Evolutionary conservation across 2,888 invertebrate genomes (phyloP), one percentile per base, ranked within the genome.

Genomic region (Vannuccia rotundouncinata): DNA sequence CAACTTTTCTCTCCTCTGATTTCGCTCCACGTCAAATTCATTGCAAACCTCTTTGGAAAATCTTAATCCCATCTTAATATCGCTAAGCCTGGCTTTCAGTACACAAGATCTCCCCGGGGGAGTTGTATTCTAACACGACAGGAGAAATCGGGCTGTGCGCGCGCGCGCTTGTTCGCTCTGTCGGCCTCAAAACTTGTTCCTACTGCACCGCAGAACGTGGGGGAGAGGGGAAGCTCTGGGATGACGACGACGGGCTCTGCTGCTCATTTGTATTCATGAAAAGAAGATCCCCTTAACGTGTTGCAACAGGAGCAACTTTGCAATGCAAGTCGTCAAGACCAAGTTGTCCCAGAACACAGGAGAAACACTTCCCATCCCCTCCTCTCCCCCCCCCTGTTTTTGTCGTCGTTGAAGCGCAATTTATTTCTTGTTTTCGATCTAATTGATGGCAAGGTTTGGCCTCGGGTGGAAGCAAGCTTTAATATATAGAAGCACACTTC

Each of bases 61-160:
- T 66, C 66, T 66, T 66, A 66, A 66, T 66, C 66, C 66, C 66
- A 66, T 66, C 66, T 66, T 66, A 66, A 22, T 66, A 66, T 66
- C 66, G 66, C 17, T 66, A 66, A 66, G 66, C 66, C 66, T 2
- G 22, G 66, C 66, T 66, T 66, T 66, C 66, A 22, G 66, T 66
- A 66, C 66, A 66, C 66, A 66, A 22, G 66, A 66, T 66, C 66
- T 27, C 66, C 66, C 66, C 22, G 5, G 66, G n/a, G 22, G 66
- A 66, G 22, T 66, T 66, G 66, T 5, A 66, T 66, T 66, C 66
- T 66, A 66, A 66, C 66, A 66, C 66, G 25, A 66, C 66, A 27
- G 66, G 66, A 66, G 66, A 66, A 22, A 27, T 17, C 5, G 45
- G 45, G 17, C 10, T 5, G 45, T 5, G 5, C 10, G 45, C 45